Evolutionary conservation across 2,888 invertebrate species (phyloP), one percentile per base, ranked within the genome.

Genomic region (Ormyrus nitidulus): DNA sequence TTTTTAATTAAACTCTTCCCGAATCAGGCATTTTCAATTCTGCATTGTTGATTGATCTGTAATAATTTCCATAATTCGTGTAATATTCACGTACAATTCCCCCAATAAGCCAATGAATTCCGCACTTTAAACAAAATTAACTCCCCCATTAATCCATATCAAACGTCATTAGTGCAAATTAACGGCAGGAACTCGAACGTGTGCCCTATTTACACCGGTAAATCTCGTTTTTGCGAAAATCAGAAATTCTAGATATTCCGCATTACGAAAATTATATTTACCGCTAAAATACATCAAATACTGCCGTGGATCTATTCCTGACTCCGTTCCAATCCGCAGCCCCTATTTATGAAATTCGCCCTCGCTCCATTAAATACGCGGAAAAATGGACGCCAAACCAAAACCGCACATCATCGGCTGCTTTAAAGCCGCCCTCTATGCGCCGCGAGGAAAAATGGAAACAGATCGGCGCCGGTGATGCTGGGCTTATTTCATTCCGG

Each of bases 251-350:
- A 54, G 49, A 8, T 8, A 62, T 13, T 34, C 58, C 62, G 62
- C 76, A 77, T 77, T 69, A 77, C 19, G 69, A 77, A 69, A 65
- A 77, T 77, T 69, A 77, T 76, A n/a, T 77, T 77, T 77, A 34
- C 62, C 56, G 5, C 53, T 69, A 69, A 65, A 74, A 61, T 75
- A 68, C 68, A 34, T 76, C 46, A 44, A n/a, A n/a, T 19, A 19
- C 46, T 19, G 59, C 54, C 19, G 19, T 19, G 59, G 68, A 73
- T 75, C 59, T 51, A 75, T 75, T 68, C 70, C 11, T 61, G 51
- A 51, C n/a, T 51, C 53, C 5, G 11, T n/a, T 8, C 62, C 64
- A 62, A 54, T 64, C 59, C 49, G 10, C 9, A 9, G 19, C 19
- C 54, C n/a, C 0, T 48, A 49, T 62, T 61, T n/a, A 65, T 66